phyloP scores from a whole-genome alignment of 2,888 invertebrate species.

The Congeria kusceri region DNA sequence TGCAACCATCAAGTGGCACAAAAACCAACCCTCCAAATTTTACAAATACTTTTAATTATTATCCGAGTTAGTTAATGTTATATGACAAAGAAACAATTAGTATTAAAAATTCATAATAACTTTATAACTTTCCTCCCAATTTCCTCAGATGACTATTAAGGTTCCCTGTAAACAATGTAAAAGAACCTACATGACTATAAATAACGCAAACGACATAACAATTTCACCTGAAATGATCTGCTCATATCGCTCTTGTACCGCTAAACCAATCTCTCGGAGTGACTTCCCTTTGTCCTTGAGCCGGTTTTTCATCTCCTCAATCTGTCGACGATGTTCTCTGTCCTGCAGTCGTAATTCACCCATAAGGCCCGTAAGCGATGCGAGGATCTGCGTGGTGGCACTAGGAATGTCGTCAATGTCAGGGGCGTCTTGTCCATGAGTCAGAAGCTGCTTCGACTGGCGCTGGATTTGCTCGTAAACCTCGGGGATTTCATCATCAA shows the following conservation, averaged over 20 bases:
- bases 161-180: too few species aligned
- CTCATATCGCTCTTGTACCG: constrained; percentile 64
- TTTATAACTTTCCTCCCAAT: too few species aligned
- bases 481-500: constrained; percentile 74
- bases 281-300: constrained; percentile 69
- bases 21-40: too few species aligned
- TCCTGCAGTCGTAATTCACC: constrained; percentile 73
- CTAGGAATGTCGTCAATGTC: constrained; percentile 63
- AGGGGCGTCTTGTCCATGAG: constrained; percentile 58
- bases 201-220: too few species aligned
- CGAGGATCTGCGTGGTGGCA: constrained; percentile 61
- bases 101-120: too few species aligned
- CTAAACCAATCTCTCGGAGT: constrained; percentile 57
- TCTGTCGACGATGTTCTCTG: constrained; percentile 60
- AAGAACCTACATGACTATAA: too few species aligned
- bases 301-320: constrained; percentile 60
- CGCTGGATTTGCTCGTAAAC: constrained; percentile 66
- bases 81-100: too few species aligned
- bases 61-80: too few species aligned
- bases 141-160: too few species aligned
- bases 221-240: constrained; percentile 63
- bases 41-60: too few species aligned
- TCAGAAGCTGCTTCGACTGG: constrained; percentile 67
- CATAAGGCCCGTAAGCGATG: constrained; percentile 74
- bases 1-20: too few species aligned